Conservation (phyloP, 2,797 vertebrate species). For the Kryptolebias ocellatus region DNA sequence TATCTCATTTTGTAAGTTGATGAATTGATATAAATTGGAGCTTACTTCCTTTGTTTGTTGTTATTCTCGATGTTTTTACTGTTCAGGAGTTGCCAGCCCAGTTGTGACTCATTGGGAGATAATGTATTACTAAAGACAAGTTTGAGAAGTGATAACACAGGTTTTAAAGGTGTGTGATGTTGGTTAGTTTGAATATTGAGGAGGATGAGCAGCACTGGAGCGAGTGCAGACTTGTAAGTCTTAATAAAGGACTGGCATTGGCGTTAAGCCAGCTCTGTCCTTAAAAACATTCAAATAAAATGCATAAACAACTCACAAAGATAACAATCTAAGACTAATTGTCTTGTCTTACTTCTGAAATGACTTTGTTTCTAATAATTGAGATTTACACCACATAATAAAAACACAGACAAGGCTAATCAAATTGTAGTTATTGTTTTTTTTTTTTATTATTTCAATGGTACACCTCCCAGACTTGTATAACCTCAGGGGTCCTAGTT, state of each 20-base stretch:
- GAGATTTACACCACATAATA: background rate
- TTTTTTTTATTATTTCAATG: conserved; percentile 28
- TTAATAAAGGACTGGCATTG: background rate
- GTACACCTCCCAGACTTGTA: conserved; percentile 3
- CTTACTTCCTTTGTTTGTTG: background rate
- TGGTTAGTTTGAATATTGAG: conserved; percentile 16
- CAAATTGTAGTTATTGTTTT: conserved; percentile 8
- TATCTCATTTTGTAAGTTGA: too few relatives aligned
- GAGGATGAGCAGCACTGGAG: background rate
- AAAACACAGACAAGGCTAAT: background rate
- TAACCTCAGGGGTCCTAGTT: conserved; percentile 29
- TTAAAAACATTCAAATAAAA: conserved; percentile 25
- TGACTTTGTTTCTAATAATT: background rate
- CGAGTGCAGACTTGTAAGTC: conserved; percentile 34
- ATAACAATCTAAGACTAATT: background rate
- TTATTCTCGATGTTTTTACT: background rate
- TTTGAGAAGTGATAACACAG: conserved; percentile 11
- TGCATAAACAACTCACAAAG: background rate
- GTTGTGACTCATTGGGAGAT: background rate
- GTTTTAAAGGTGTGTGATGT: conserved; percentile 3
- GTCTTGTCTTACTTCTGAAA: background rate
- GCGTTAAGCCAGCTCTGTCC: background rate
- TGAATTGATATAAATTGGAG: too few relatives aligned
- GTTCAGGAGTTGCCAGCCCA: background rate
- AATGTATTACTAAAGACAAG: background rate